phyloP scores from a whole-genome alignment of 1,140 invertebrate species.

The Neodiprion fabricii region DNA sequence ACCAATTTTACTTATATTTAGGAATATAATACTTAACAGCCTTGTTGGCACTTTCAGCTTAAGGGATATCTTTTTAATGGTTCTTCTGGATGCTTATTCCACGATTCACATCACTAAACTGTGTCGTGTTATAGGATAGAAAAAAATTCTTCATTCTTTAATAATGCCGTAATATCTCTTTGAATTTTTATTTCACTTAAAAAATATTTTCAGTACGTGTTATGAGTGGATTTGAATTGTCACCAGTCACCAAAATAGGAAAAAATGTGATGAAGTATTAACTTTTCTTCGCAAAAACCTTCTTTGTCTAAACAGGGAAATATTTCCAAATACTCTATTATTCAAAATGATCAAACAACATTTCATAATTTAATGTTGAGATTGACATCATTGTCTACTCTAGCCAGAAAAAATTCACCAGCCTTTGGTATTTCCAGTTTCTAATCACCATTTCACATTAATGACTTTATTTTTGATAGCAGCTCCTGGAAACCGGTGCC shows the following conservation, averaged over 20 bases:
- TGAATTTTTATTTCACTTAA: not conserved
- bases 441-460: conserved; percentile 2
- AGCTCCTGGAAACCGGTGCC: conserved; percentile 57
- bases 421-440: not conserved
- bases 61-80: not conserved
- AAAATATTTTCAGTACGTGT: not conserved
- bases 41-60: too few relatives aligned
- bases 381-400: not conserved
- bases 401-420: not conserved
- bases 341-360: not conserved
- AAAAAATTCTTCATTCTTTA: not conserved
- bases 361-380: not conserved
- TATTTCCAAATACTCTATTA: too few relatives aligned
- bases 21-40: not conserved
- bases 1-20: not conserved
- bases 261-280: not conserved
- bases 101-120: not conserved
- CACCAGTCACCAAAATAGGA: not conserved
- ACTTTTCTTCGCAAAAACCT: too few relatives aligned
- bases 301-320: too few relatives aligned
- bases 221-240: not conserved
- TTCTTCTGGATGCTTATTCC: not conserved
- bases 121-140: not conserved
- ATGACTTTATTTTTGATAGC: conserved; percentile 48
- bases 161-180: not conserved